Evolutionary conservation across 2,113 vertebrate species (phyloP).

Genomic region (Lepus europaeus): DNA sequence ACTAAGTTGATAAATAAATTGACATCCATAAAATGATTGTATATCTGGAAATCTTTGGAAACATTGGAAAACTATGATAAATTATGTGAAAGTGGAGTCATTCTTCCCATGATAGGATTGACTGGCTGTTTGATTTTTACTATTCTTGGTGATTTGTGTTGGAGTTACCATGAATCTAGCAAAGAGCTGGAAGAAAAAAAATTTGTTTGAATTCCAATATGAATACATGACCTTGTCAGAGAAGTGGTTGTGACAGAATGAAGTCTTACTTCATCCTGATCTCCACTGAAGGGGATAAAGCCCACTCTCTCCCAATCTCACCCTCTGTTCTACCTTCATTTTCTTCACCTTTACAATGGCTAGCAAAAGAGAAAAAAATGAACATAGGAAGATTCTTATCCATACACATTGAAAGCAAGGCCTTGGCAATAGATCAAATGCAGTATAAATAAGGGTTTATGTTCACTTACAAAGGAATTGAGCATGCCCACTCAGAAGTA

Average conservation of each 20-base stretch:
- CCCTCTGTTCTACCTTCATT: background rate
- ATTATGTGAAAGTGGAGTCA: background rate
- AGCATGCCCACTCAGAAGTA: background rate
- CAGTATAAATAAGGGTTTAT: background rate
- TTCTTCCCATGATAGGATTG: background rate
- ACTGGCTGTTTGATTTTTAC: slow-evolving; percentile 1
- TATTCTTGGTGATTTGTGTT: background rate
- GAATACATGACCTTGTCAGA: background rate
- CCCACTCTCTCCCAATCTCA: background rate
- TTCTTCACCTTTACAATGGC: background rate
- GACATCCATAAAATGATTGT: slow-evolving; percentile 25
- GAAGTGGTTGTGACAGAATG: background rate
- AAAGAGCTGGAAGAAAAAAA: background rate
- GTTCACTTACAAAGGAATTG: background rate
- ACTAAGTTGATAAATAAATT: slow-evolving; percentile 17
- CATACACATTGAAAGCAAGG: background rate
- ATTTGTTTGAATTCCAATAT: background rate
- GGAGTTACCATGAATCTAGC: background rate
- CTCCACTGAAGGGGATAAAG: background rate
- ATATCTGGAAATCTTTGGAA: background rate
- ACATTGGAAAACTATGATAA: background rate
- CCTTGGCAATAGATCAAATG: background rate
- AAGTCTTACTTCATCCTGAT: background rate
- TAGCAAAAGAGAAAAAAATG: background rate
- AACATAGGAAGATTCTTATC: background rate